Conservation (phyloP, 2,113 vertebrate species). For the Pteronura brasiliensis region DNA sequence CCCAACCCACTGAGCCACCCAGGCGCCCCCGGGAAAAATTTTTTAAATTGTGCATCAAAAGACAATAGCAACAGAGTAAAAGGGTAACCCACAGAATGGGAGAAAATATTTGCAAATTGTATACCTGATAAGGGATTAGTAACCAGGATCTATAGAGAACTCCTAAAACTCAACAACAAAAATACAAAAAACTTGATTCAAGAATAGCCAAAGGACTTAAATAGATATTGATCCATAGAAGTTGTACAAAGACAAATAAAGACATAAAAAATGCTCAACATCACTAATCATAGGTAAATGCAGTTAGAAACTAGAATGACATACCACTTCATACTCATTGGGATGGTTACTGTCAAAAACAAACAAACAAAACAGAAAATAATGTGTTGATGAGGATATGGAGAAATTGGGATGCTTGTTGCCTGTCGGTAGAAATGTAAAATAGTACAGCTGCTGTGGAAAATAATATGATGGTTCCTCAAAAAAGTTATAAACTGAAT, state of each 20-base stretch:
- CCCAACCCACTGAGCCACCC: too few species aligned
- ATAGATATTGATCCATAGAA: background rate
- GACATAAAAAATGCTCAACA: background rate
- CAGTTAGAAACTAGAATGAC: background rate
- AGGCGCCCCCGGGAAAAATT: background rate
- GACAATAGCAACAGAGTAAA: background rate
- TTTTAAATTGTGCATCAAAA: background rate
- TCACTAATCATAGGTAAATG: background rate
- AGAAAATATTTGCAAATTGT: background rate
- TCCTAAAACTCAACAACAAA: background rate
- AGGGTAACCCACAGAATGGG: background rate
- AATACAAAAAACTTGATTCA: background rate
- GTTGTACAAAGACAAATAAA: background rate
- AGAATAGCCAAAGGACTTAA: background rate
- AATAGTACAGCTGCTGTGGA: background rate
- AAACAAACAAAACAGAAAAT: background rate
- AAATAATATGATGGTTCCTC: background rate
- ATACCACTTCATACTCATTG: background rate
- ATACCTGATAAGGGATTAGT: background rate
- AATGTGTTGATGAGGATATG: background rate
- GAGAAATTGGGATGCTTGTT: background rate
- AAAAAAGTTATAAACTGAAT: background rate
- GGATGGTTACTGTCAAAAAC: background rate
- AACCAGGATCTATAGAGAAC: background rate
- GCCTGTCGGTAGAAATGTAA: background rate